These are phyloP conservation scores for Telenomus remus DNA, from an alignment of 1,140 invertebrate species.

Conservation along the genomic window DNA sequence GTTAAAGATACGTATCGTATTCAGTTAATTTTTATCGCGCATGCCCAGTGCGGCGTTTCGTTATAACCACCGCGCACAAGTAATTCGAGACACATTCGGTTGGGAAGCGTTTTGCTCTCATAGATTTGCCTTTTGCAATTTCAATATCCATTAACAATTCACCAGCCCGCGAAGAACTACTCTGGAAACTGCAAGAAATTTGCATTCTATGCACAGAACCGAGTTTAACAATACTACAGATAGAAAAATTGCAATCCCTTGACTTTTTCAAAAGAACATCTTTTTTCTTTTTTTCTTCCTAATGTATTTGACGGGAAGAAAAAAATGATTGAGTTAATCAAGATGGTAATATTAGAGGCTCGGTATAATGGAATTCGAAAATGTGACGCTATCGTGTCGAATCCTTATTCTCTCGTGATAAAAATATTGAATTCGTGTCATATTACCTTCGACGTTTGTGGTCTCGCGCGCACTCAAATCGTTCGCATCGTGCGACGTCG, in stretches of 20 bases:
- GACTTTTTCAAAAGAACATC: too few relatives aligned
- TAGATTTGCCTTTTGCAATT: too few relatives aligned
- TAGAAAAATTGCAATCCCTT: too few relatives aligned
- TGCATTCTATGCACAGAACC: too few relatives aligned
- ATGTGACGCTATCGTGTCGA: constrained; percentile 33
- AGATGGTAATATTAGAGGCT: too few relatives aligned
- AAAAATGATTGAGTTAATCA: too few relatives aligned
- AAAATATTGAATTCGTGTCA: constrained; percentile 61
- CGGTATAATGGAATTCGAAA: background rate
- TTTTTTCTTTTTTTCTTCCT: too few relatives aligned
- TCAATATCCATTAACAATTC: too few relatives aligned
- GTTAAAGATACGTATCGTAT: constrained; percentile 34
- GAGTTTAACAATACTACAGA: too few relatives aligned
- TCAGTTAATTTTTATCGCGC: constrained; percentile 28
- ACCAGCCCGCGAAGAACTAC: too few relatives aligned
- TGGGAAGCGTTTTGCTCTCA: constrained; percentile 18
- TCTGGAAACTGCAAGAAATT: too few relatives aligned
- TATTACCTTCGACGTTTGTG: constrained; percentile 72
- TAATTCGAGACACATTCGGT: constrained; percentile 42
- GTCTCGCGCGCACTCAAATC: constrained; percentile 71
- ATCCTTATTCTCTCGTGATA: constrained; percentile 55
- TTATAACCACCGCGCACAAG: constrained; percentile 34
- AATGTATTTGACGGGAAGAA: too few relatives aligned
- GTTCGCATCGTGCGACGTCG: constrained; percentile 68
- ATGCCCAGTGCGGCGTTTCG: constrained; percentile 25